Conservation (phyloP, 2,113 vertebrate species). For the Mus musculus region GRCm39 chr17:37260501-37261000, state of each 20-base stretch:
- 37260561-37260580: not conserved
- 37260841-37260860: conserved; percentile 94
- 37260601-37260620: not conserved
- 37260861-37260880: conserved; percentile 95
- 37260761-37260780: conserved; percentile 95
- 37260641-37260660: not conserved
- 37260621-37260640: not conserved
- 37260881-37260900: conserved; percentile 18
- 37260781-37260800: conserved; percentile 94
- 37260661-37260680: not conserved
- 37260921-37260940: not conserved
- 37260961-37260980: not conserved
- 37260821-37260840: conserved; percentile 96
- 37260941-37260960: not conserved
- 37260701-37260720: not conserved
- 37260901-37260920: not conserved
- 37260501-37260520: not conserved
- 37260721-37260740: not conserved
- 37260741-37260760: too few relatives aligned
- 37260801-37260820: conserved; percentile 96
- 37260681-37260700: not conserved
- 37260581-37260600: not conserved
- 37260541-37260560: not conserved
- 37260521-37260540: not conserved
- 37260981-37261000: not conserved